A percentile compares a stretch with the other conserved stretches of the same genome.
Evolutionary conservation across 1,140 invertebrate species (phyloP).

Genomic region (Sweltsa coloradensis): DNA sequence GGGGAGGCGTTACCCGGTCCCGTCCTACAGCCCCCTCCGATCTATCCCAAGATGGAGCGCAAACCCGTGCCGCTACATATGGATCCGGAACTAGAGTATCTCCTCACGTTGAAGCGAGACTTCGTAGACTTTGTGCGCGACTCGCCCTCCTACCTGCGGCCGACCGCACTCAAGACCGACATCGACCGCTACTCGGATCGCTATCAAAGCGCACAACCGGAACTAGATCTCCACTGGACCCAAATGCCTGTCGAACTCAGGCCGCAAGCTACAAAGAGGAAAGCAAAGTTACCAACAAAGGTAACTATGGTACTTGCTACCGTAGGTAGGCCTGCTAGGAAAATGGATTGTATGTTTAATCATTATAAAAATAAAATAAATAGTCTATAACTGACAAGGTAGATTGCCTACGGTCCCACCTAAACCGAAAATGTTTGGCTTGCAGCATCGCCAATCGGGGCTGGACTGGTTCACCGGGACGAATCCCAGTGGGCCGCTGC

Average conservation of each 20-base stretch:
- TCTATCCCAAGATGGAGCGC: slow-evolving; percentile 47
- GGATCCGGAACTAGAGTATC: slow-evolving; percentile 27
- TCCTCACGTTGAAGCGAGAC: slow-evolving; percentile 44
- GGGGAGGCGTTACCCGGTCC: slow-evolving; percentile 45
- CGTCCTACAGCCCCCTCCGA: slow-evolving; percentile 47
- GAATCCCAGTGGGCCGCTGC: no score
- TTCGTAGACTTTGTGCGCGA: slow-evolving; percentile 41
- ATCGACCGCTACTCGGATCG: slow-evolving; percentile 53
- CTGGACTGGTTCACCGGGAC: no score
- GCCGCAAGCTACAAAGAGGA: slow-evolving; percentile 19
- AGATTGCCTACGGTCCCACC: no score
- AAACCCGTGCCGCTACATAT: slow-evolving; percentile 37
- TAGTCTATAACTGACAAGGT: no score
- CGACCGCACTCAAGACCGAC: slow-evolving; percentile 37
- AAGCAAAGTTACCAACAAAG: no score
- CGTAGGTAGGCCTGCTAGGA: no score
- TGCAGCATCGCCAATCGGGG: no score
- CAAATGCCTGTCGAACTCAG: slow-evolving; percentile 41
- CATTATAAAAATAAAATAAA: no score
- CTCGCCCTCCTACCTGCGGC: slow-evolving; percentile 34
- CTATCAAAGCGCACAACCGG: slow-evolving; percentile 36
- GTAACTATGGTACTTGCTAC: no score
- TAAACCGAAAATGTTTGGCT: no score
- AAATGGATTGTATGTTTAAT: no score
- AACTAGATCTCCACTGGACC: slow-evolving; percentile 37